Base-by-base conservation (phyloP, 1,140 invertebrate genomes). In the Drosophila teissieri region DNA sequence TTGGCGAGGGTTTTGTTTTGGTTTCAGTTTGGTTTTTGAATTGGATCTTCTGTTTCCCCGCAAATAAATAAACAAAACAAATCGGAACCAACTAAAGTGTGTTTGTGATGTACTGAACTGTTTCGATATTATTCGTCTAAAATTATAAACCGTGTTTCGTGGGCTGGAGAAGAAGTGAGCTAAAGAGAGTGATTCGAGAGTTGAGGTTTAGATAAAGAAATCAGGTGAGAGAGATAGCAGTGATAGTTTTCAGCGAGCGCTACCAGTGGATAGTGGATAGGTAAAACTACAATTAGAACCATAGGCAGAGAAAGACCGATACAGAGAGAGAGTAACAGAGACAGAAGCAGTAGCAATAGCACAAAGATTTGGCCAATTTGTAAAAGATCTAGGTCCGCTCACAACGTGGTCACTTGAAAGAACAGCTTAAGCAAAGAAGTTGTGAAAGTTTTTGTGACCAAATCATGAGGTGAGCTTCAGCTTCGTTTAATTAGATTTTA, bases 211-310 rank as follows among this genome's bases (percentile, higher is more conserved):
- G 58, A 42, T 42, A 36, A n/a, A 51, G n/a, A 49, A 62, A 14
- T 11, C 42, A 49, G 11, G 44, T 34, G 44, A 65, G 44, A 52
- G 34, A 36, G n/a, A 37, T n/a, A 58, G 73, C 45, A 83, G 79
- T 61, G 78, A 45, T 53, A 67, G 56, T 45, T 45, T 51, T 49
- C 56, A 73, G 62, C 52, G 70, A 80, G 76, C 62, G 72, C 73
- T 76, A 76, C 73, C 17, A 68, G 73, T 74, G 58, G 70, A 62
- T 63, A 79, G 78, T 74, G 58, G 77, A 62, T 74, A 80, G 78
- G 46, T 64, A 55, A 78, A 60, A 64, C 78, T 80, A 81, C 78
- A 56, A 36, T 57, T 48, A 14, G 51, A 75, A 63, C 73, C 15
- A 46, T 44, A 51, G 36, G 42, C 36, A 60, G 22, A 61, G 49